phyloP scores from a whole-genome alignment of 2,888 invertebrate genomes.

The Tipula confusa region DNA sequence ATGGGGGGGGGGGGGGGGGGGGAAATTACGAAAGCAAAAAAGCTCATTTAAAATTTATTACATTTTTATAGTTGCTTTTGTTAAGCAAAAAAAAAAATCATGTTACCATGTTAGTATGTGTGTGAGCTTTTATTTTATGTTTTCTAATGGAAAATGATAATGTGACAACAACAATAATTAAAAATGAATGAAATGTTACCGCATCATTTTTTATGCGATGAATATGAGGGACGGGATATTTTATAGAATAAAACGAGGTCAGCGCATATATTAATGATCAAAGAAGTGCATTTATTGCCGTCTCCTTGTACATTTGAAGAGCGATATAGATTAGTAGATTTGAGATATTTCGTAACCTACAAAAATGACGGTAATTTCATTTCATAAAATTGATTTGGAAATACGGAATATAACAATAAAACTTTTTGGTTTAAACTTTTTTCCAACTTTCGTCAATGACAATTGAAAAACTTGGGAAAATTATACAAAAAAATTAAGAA shows the following conservation, averaged over 20 bases:
- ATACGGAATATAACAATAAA: background rate
- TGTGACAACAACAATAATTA: background rate
- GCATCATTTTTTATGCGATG: no score
- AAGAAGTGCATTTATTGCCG: background rate
- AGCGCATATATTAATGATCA: background rate
- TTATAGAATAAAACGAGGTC: background rate
- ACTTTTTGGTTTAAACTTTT: background rate
- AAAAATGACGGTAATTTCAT: background rate
- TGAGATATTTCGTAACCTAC: no score
- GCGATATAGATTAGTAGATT: no score
- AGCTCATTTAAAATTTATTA: conserved; percentile 9
- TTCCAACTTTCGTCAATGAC: background rate
- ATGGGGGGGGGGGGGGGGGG: no score
- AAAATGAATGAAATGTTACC: background rate
- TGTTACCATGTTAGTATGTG: background rate
- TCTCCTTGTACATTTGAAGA: background rate
- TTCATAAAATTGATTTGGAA: background rate
- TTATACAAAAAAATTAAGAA: background rate
- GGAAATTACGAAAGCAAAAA: background rate
- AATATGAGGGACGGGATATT: background rate
- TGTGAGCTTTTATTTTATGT: background rate
- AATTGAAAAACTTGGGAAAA: background rate
- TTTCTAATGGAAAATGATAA: background rate
- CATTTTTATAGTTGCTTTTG: background rate
- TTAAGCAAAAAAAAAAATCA: background rate